Conservation (phyloP, 2,113 vertebrate species). For the Galbula dea region DNA sequence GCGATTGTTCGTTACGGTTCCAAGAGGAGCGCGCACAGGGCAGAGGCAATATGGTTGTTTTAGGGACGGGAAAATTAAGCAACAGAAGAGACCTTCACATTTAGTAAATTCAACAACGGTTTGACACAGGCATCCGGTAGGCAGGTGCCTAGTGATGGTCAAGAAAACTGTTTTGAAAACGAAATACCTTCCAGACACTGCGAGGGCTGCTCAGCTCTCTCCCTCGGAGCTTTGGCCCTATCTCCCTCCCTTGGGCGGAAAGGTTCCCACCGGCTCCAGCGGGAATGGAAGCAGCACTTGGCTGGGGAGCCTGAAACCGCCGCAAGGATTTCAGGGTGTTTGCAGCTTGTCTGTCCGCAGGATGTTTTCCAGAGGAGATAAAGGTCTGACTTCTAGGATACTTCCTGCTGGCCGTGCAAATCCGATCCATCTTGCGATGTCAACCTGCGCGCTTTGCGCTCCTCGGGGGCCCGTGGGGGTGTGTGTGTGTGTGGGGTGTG, state of each 20-base stretch:
- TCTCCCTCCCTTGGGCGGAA: not conserved
- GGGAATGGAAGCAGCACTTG: not conserved
- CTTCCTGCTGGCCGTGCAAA: conserved; percentile 24
- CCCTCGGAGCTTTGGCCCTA: not conserved
- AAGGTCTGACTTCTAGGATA: conserved; percentile 31
- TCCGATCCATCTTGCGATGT: not conserved
- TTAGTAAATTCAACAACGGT: not conserved
- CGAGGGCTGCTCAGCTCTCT: not conserved
- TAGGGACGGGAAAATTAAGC: not conserved
- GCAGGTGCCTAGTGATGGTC: not conserved
- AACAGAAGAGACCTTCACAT: not conserved
- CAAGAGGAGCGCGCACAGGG: not conserved
- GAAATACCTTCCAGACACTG: not conserved
- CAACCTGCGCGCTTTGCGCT: not conserved
- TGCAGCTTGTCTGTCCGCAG: conserved; percentile 75
- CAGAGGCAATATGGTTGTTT: not conserved
- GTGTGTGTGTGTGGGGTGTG: too few species aligned
- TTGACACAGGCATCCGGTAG: not conserved
- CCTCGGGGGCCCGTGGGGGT: not conserved
- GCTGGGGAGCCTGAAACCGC: not conserved
- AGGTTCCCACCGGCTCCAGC: not conserved
- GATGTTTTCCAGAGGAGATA: conserved; percentile 76
- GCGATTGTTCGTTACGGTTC: not conserved
- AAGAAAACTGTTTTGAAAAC: not conserved
- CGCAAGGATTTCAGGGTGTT: not conserved